Conservation (phyloP, 1,140 invertebrate genomes). For the Hermetia illucens region DNA sequence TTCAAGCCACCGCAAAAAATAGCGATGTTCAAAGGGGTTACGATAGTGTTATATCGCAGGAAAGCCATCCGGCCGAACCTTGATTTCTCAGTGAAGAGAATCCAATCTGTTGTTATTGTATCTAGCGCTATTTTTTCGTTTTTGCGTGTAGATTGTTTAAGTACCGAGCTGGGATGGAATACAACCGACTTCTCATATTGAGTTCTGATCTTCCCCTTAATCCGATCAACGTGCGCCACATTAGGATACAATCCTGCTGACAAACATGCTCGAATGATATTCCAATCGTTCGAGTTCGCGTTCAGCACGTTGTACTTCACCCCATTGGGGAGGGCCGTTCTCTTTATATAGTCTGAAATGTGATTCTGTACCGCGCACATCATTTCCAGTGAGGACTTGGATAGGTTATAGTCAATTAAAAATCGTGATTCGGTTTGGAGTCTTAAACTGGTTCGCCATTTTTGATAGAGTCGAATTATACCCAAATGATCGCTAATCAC, state of each 20-base stretch:
- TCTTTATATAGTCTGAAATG: conserved; percentile 65
- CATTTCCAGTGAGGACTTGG: conserved; percentile 75
- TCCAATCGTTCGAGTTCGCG: conserved; percentile 75
- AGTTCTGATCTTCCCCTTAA: conserved; percentile 30
- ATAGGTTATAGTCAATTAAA: conserved; percentile 68
- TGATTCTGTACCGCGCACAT: conserved; percentile 51
- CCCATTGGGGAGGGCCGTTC: conserved; percentile 73
- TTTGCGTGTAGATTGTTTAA: conserved; percentile 31
- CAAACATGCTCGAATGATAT: conserved; percentile 77
- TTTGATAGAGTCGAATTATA: conserved; percentile 69
- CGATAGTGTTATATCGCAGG: conserved; percentile 57
- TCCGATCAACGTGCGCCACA: conserved; percentile 45
- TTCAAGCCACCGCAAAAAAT: conserved; percentile 70
- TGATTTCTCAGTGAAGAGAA: conserved; percentile 71
- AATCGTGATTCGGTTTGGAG: conserved; percentile 64
- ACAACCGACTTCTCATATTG: conserved; percentile 57
- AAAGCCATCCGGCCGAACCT: conserved; percentile 46
- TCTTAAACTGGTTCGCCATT: conserved; percentile 48
- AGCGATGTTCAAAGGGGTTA: conserved; percentile 63
- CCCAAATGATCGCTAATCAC: conserved; percentile 82
- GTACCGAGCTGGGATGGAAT: conserved; percentile 58
- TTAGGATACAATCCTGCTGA: conserved; percentile 80
- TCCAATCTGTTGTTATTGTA: conserved; percentile 60
- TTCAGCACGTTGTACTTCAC: conserved; percentile 45
- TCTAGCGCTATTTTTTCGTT: conserved; percentile 24